Conservation (phyloP, 2,888 invertebrate genomes). For the Rotaria sp. region DNA sequence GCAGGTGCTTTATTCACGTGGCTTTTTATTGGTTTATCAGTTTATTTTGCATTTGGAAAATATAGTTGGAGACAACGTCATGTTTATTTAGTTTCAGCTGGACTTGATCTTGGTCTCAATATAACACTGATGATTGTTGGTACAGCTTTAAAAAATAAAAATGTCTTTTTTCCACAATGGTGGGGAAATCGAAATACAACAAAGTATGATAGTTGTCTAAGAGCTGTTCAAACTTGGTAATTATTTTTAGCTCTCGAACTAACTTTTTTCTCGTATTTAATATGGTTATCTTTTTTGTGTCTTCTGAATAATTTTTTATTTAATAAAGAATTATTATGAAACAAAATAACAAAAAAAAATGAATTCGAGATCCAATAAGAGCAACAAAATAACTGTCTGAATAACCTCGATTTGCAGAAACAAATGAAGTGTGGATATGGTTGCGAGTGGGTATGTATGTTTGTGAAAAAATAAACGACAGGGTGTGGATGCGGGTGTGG, state of each 20-base stretch:
- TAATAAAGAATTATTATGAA: too few species aligned
- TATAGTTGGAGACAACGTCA: neutral
- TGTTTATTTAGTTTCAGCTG: constrained; percentile 9
- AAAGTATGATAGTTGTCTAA: neutral
- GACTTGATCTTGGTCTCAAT: neutral
- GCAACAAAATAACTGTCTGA: neutral
- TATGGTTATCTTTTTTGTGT: too few species aligned
- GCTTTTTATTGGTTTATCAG: neutral
- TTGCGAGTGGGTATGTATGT: too few species aligned
- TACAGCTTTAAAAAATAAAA: neutral
- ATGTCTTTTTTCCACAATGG: neutral
- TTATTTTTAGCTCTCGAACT: neutral
- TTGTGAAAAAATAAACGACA: too few species aligned
- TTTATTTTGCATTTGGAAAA: neutral
- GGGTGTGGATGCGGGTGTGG: too few species aligned
- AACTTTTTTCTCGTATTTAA: too few species aligned
- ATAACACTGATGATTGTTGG: neutral
- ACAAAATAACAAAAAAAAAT: too few species aligned
- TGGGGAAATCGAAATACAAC: neutral
- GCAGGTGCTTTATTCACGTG: neutral
- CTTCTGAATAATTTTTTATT: too few species aligned
- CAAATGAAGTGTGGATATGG: too few species aligned
- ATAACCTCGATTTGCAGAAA: neutral
- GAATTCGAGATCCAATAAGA: neutral
- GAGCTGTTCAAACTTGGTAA: neutral